Percentiles rank a stretch among this genome's conserved stretches.
Evolutionary conservation across 2,797 vertebrate genomes (phyloP).

Genomic region (Tinamus major): DNA sequence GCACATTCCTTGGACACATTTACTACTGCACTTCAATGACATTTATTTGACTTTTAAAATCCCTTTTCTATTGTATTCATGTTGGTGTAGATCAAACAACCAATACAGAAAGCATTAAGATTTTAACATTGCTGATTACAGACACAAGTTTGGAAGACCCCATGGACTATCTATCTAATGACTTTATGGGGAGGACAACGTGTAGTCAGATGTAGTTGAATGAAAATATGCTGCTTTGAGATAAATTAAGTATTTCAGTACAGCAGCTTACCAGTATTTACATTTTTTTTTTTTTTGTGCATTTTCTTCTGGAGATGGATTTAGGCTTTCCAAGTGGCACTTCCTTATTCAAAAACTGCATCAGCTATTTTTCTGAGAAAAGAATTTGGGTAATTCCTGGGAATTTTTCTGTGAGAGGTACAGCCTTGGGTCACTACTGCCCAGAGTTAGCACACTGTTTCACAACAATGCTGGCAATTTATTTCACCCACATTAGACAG

Average conservation of each 20-base stretch:
- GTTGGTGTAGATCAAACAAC: constrained; percentile 70
- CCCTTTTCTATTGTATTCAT: constrained; percentile 48
- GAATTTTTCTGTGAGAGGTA: background rate
- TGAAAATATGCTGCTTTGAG: background rate
- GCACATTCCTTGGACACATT: constrained; percentile 62
- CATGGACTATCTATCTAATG: constrained; percentile 9
- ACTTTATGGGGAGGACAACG: constrained; percentile 30
- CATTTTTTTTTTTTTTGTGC: background rate
- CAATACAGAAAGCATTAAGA: constrained; percentile 48
- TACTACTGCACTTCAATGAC: constrained; percentile 59
- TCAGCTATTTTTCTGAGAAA: background rate
- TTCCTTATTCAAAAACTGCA: background rate
- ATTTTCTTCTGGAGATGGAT: background rate
- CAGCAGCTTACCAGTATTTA: background rate
- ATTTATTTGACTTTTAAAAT: constrained; percentile 75
- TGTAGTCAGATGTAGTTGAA: background rate
- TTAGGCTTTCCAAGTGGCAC: background rate
- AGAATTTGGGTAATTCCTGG: background rate
- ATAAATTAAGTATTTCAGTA: background rate
- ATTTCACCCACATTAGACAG: background rate
- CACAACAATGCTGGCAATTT: background rate
- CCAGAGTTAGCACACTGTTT: background rate
- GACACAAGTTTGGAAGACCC: constrained; percentile 39
- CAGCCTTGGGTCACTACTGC: background rate
- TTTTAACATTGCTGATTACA: constrained; percentile 54